Base-by-base conservation (phyloP, 2,113 vertebrate species). In the Cromileptes altivelis region DNA sequence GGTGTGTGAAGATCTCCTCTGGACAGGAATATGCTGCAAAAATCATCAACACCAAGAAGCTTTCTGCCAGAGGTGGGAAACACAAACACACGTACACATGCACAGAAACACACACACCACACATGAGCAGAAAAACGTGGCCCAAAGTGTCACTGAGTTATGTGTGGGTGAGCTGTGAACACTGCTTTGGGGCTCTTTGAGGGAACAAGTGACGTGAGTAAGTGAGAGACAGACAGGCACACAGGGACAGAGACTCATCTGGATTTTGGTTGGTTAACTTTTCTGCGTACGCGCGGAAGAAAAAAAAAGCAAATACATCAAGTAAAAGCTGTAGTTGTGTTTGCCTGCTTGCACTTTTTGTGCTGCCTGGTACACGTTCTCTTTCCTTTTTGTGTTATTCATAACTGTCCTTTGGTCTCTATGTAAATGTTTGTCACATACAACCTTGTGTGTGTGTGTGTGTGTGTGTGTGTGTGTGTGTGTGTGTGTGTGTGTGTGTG, bases 11-110 rank as follows among this genome's bases (percentile, higher is more conserved):
- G 95, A 99, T 99, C 91, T 97, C 98, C 78, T 96, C 97, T 61
- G 97, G 97, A 93, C 98, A 99, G 90, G 98, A 99, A 89, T 99
- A 96, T 49, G 98, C 98, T 88, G 98, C 98, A 95, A 99, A 99
- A 97, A 99, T 99, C 91, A 99, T 99, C 96, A 99, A 99, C 95
- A 99, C 98, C 94, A 99, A 99, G 96, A 99, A 99, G 96, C 97
- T 99, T 50, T 99, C 98, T 33, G 97, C 98, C 90, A 96, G 98
- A 96, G 98, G 98, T 99, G 96, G 84, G 96, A 94, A 55, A 70
- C 70, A 69, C 47, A 27, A 49, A 53, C 27, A 62, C 60, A 53
- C 27, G 45, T 11, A 50, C 25, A 70, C 13, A 63, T 49, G 15
- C 10, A 67, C 49, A 47, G 11, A 61, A n/a, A 70, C n/a, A 19